Conservation (phyloP, 2,888 invertebrate species). For the Clostera curtula region DNA sequence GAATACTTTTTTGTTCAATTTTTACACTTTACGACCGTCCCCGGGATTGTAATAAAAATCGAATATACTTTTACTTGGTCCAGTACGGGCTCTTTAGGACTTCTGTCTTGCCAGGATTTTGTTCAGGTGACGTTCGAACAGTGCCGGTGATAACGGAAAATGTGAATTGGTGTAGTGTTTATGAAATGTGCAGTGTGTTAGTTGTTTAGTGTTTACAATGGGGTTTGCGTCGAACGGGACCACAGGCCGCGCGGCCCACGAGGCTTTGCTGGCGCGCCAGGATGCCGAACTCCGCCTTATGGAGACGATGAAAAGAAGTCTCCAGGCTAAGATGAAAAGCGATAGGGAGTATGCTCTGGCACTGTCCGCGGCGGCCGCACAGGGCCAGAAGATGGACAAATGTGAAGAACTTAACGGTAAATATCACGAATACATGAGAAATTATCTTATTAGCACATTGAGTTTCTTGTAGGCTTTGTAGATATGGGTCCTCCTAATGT, state of each 20-base stretch:
- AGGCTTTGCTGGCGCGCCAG: conserved; percentile 91
- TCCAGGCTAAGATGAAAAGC: conserved; percentile 90
- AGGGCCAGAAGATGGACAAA: conserved; percentile 89
- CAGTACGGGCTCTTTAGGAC: conserved; percentile 20
- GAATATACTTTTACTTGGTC: conserved; percentile 12
- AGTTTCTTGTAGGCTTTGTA: too few relatives aligned
- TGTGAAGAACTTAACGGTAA: conserved; percentile 81
- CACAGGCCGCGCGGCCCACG: conserved; percentile 93
- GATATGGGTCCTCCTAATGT: too few relatives aligned
- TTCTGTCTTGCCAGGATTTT: conserved; percentile 28
- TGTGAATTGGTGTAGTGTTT: conserved; percentile 66
- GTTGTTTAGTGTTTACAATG: conserved; percentile 70
- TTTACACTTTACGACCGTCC: conserved; percentile 25
- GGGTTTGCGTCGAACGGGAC: conserved; percentile 90
- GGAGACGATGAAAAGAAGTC: conserved; percentile 92
- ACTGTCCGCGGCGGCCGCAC: conserved; percentile 85
- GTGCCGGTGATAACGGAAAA: conserved; percentile 59
- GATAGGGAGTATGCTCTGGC: conserved; percentile 94
- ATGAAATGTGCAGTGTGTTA: conserved; percentile 53
- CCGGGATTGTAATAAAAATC: conserved; percentile 23
- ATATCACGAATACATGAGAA: conserved; percentile 9
- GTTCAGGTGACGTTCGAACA: conserved; percentile 40
- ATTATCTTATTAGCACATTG: too few relatives aligned
- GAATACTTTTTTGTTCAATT: conserved; percentile 34
- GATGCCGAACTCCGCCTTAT: conserved; percentile 94